phyloP scores from a whole-genome alignment of 2,113 vertebrate genomes.

The Myodes glareolus region DNA sequence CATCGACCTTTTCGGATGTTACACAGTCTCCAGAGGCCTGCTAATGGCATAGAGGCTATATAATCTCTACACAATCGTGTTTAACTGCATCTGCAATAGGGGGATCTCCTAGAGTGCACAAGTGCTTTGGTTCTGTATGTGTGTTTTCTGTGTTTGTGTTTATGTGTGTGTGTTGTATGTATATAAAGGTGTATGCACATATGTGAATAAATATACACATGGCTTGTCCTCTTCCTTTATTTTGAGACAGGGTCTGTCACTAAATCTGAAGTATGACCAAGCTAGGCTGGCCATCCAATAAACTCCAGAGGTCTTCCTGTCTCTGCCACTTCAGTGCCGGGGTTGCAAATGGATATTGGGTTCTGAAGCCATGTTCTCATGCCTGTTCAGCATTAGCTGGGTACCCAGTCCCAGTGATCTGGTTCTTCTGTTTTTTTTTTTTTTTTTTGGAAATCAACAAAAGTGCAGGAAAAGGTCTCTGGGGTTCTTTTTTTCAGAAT shows the following conservation, averaged over 20 bases:
- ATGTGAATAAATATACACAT: background rate
- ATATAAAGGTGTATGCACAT: background rate
- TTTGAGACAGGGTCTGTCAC: background rate
- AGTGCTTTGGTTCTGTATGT: background rate
- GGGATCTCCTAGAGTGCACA: constrained; percentile 50
- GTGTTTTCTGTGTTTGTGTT: too few relatives aligned
- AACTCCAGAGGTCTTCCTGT: background rate
- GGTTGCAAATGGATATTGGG: background rate
- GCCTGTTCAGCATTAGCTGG: background rate
- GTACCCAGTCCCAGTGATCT: background rate
- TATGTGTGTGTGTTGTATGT: background rate
- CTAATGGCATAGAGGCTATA: constrained; percentile 15
- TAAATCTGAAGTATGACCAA: background rate
- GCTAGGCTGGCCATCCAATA: background rate
- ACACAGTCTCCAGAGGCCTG: constrained; percentile 50
- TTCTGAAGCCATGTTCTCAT: background rate
- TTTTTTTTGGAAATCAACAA: constrained; percentile 18
- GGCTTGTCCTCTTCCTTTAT: background rate
- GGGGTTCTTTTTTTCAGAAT: background rate
- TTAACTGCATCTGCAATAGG: constrained; percentile 52
- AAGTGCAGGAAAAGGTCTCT: background rate
- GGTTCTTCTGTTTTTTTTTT: constrained; percentile 71
- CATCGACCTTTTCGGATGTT: constrained; percentile 48
- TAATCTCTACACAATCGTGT: constrained; percentile 50
- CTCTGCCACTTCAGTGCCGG: background rate